Evolutionary conservation across 1,140 invertebrate species (phyloP).

Genomic region (Drosophila kurseongensis): DNA sequence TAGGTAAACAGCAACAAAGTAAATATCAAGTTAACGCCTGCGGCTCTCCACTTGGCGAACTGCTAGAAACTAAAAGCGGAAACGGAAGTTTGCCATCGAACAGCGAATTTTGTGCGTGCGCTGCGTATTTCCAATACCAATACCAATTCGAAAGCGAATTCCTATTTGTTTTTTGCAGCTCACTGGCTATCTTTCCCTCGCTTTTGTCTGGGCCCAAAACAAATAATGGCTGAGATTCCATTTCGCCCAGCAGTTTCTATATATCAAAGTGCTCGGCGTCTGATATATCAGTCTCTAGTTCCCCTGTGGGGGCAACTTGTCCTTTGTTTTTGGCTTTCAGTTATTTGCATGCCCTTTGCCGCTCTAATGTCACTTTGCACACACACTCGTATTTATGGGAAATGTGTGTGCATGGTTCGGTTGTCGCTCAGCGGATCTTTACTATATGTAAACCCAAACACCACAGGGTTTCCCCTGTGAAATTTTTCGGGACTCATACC

Average conservation of each 20-base stretch:
- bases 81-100: slow-evolving; percentile 75
- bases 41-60: slow-evolving; percentile 58
- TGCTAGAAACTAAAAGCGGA: slow-evolving; percentile 76
- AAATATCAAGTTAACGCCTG: slow-evolving; percentile 82
- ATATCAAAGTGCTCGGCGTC: slow-evolving; percentile 47
- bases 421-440: slow-evolving; percentile 36
- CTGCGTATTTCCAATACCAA: slow-evolving; percentile 51
- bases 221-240: slow-evolving; percentile 56
- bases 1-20: slow-evolving; percentile 81
- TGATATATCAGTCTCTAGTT: slow-evolving; percentile 39
- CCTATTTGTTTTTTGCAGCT: slow-evolving; percentile 52
- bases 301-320: slow-evolving; percentile 13
- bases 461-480: neutral
- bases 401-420: slow-evolving; percentile 14
- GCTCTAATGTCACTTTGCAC: slow-evolving; percentile 30
- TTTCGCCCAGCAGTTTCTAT: slow-evolving; percentile 42
- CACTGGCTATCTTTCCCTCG: slow-evolving; percentile 37
- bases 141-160: slow-evolving; percentile 32
- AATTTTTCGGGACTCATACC: neutral
- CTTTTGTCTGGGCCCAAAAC: slow-evolving; percentile 44
- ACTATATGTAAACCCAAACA: slow-evolving; percentile 4
- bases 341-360: slow-evolving; percentile 49
- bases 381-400: neutral
- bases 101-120: slow-evolving; percentile 57
- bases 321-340: slow-evolving; percentile 50